Conservation (phyloP, 2,888 invertebrate species). For the Timema podura region DNA sequence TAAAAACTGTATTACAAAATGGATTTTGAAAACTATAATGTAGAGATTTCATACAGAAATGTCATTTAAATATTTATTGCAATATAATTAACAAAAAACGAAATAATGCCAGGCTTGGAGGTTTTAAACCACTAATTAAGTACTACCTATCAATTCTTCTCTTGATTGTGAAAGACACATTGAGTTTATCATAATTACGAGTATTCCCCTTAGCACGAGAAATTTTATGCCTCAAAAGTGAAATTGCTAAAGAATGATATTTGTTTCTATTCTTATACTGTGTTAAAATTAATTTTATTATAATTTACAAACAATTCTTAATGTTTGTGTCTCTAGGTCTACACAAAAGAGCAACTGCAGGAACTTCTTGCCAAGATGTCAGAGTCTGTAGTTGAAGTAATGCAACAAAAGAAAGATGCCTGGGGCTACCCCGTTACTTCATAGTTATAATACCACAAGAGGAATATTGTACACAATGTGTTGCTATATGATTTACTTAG, state of each 20-base stretch:
- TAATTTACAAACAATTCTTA: slow-evolving; percentile 16
- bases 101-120: no score
- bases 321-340: slow-evolving; percentile 46
- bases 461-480: no score
- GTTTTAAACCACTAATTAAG: no score
- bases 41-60: no score
- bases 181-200: no score
- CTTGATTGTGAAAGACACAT: no score
- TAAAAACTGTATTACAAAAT: no score
- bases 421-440: slow-evolving; percentile 60
- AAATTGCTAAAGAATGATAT: not conserved
- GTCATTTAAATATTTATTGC: no score
- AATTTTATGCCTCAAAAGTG: not conserved
- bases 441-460: slow-evolving; percentile 35
- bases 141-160: no score
- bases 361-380: slow-evolving; percentile 72
- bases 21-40: no score
- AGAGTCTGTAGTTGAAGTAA: slow-evolving; percentile 69
- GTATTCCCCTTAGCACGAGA: not conserved
- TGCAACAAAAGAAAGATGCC: slow-evolving; percentile 76
- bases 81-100: no score
- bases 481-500: no score
- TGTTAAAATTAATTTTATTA: slow-evolving; percentile 9
- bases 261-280: not conserved
- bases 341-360: slow-evolving; percentile 68